phyloP scores from a whole-genome alignment of 1,140 invertebrate genomes.

The Diploscapter pachys region DNA sequence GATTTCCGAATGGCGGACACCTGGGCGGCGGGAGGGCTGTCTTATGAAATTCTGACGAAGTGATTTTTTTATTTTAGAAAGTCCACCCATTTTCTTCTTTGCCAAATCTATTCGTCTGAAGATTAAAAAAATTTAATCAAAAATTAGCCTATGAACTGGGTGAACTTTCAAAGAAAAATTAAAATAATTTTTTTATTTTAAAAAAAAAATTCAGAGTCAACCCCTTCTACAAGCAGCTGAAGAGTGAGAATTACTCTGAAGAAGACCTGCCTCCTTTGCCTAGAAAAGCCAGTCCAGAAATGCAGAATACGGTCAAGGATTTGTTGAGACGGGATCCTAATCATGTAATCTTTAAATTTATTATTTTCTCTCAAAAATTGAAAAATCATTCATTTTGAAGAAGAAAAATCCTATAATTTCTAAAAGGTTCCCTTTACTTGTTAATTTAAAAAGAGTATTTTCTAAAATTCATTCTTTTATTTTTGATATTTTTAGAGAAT shows the following conservation, averaged over 20 bases:
- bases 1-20: conserved; percentile 35
- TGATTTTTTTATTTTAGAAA: conserved; percentile 2
- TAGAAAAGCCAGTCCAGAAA: conserved; percentile 17
- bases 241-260: conserved; percentile 34
- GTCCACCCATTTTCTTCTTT: neutral
- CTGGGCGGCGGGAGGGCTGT: conserved; percentile 36
- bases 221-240: conserved; percentile 34
- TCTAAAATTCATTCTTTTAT: conserved; percentile 7
- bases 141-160: neutral
- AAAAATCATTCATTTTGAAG: neutral
- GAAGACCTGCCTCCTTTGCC: conserved; percentile 34
- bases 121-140: neutral
- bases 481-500: conserved; percentile 19
- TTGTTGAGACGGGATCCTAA: conserved; percentile 29
- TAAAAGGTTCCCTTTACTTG: neutral
- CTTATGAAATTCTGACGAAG: conserved; percentile 39
- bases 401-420: neutral
- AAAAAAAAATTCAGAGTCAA: conserved; percentile 15
- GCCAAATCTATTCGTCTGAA: neutral
- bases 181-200: no score
- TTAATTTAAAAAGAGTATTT: neutral
- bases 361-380: conserved; percentile 6
- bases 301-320: conserved; percentile 24
- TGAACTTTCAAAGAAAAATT: no score
- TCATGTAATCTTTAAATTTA: conserved; percentile 12